These are phyloP conservation scores for Pollenia labialis DNA, from an alignment of 2,888 invertebrate genomes.

Conservation along the genomic window DNA sequence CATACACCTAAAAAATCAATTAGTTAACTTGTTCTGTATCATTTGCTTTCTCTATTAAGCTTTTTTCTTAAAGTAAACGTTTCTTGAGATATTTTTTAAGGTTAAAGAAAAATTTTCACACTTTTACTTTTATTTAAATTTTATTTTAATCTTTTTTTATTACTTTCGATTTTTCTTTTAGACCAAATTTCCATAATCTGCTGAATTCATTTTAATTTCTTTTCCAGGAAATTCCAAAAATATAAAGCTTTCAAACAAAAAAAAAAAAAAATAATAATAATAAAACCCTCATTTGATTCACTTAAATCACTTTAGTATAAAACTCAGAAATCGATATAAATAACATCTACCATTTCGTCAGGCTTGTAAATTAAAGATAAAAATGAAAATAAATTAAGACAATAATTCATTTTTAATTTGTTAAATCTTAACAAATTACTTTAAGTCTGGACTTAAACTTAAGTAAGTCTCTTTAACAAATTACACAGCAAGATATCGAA, in stretches of 20 bases:
- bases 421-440: slow-evolving; percentile 56
- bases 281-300: slow-evolving; percentile 10
- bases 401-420: slow-evolving; percentile 65
- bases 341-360: slow-evolving; percentile 5
- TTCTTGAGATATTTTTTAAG: no score
- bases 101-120: no score
- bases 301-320: not conserved
- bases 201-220: not conserved
- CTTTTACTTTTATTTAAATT: no score
- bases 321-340: slow-evolving; percentile 1
- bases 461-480: not conserved
- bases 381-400: slow-evolving; percentile 24
- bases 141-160: no score
- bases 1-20: no score
- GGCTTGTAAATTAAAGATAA: slow-evolving; percentile 8
- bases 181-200: not conserved
- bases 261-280: not conserved
- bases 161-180: no score
- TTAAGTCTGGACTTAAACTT: not conserved
- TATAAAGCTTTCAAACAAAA: not conserved
- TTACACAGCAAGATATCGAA: not conserved
- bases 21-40: no score
- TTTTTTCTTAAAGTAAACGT: no score
- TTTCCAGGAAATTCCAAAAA: not conserved
- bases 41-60: no score